Evolutionary conservation across 1,140 invertebrate genomes (phyloP), one percentile per base, ranked within the genome.

Genomic region (Antheraea pernyi): DNA sequence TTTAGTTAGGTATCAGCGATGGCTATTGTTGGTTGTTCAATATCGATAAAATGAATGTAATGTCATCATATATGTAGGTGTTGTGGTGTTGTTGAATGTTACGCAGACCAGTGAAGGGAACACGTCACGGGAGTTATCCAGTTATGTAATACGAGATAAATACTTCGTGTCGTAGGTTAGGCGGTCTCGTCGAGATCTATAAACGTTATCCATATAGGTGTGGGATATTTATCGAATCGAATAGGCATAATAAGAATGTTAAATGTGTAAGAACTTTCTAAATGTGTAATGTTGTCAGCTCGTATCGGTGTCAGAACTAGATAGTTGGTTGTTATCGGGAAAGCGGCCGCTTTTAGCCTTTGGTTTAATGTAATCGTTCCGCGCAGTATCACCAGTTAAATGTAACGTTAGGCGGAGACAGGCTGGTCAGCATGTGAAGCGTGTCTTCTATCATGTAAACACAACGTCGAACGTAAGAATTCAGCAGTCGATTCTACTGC

Each of bases 191-290:
- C 79, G 83, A 85, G 81, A 78, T 84, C 82, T 78, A 80, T 82
- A 74, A 81, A 85, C 77, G 80, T 86, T 88, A 88, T 88, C 79
- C 81, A 79, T 84, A 87, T 91, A 88, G 86, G 88, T 89, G 84
- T 89, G 87, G 88, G 84, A 83, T 86, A 86, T 86, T 88, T 84
- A 87, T 89, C 83, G 82, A 88, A 82, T 86, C 78, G 86, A 81
- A 80, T 89, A 88, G 85, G 76, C 72, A 74, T 81, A 76, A 71
- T 85, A 83, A 84, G 84, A 70, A 79, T 81, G 84, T 84, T 82
- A 77, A 78, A 79, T 83, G 75, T 83, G 78, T 88, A 86, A 86
- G 85, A 86, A 80, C 77, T 83, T 76, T 85, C 71, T 87, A 83
- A 81, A 84, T 85, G 85, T 84, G 75, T 78, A 81, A 79, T 72